These are phyloP conservation scores for Pachypeltis micranthus DNA, from an alignment of 1,140 invertebrate species.

Conservation along the genomic window DNA sequence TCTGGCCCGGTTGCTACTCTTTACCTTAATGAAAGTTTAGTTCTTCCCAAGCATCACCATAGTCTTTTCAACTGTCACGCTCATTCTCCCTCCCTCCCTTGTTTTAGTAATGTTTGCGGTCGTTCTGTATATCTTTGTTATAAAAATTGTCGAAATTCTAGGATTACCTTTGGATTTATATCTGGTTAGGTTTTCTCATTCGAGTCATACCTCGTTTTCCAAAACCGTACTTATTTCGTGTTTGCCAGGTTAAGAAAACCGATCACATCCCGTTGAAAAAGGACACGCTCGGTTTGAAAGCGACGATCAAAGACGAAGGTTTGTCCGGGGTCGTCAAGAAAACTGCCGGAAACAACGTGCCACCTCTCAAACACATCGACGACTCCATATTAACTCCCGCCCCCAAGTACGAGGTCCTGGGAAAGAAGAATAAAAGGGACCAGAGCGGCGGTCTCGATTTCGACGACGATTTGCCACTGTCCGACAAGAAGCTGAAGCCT, in stretches of 20 bases:
- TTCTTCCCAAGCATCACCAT: no score
- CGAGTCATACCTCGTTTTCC: neutral
- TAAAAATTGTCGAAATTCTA: no score
- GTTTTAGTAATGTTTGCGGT: neutral
- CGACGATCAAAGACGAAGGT: slow-evolving; percentile 25
- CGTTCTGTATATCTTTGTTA: neutral
- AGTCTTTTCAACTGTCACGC: no score
- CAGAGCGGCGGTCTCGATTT: slow-evolving; percentile 13
- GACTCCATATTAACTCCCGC: no score
- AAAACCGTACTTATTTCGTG: neutral
- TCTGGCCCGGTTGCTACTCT: no score
- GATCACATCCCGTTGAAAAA: neutral
- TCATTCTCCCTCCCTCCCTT: no score
- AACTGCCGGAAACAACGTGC: slow-evolving; percentile 25
- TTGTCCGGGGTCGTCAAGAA: slow-evolving; percentile 29
- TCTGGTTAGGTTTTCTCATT: neutral
- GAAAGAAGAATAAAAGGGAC: slow-evolving; percentile 2
- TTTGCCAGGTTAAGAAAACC: slow-evolving; percentile 11
- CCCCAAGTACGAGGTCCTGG: slow-evolving; percentile 9
- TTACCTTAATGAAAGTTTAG: no score
- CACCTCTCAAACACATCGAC: slow-evolving; percentile 18
- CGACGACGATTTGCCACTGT: slow-evolving; percentile 11
- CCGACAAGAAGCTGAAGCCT: slow-evolving; percentile 15
- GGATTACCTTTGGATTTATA: neutral
- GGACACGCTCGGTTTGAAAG: slow-evolving; percentile 3